These are phyloP conservation scores for Merluccius polli DNA, from an alignment of 2,797 vertebrate genomes.

Conservation along the genomic window DNA sequence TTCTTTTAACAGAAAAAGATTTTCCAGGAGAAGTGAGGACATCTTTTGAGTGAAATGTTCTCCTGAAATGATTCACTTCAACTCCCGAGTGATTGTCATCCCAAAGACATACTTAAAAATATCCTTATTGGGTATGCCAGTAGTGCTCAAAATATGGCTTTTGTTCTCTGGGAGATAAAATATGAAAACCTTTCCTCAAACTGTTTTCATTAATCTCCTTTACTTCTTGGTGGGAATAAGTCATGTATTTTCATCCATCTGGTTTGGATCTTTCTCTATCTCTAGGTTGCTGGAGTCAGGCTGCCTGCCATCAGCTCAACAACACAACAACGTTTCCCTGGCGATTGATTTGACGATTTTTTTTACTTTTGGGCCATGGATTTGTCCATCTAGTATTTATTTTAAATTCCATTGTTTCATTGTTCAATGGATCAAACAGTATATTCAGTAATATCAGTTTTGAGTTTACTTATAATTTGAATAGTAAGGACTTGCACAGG, in stretches of 20 bases:
- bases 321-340: background rate
- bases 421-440: background rate
- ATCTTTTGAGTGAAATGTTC: background rate
- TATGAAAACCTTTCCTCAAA: background rate
- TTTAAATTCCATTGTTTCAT: background rate
- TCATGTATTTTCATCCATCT: background rate
- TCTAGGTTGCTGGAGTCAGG: background rate
- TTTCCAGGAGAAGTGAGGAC: background rate
- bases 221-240: background rate
- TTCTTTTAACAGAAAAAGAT: background rate
- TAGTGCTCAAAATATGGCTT: background rate
- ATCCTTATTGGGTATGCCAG: background rate
- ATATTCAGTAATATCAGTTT: too few species aligned
- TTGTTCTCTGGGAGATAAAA: background rate
- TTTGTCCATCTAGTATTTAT: background rate
- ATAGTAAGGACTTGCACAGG: too few species aligned
- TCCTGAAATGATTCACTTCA: background rate
- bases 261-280: background rate
- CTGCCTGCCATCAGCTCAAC: too few species aligned
- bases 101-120: background rate
- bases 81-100: background rate
- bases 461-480: too few species aligned
- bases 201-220: constrained; percentile 1
- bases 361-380: background rate
- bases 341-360: background rate